phyloP scores from a whole-genome alignment of 2,797 vertebrate genomes.

The Cossypha heuglini region DNA sequence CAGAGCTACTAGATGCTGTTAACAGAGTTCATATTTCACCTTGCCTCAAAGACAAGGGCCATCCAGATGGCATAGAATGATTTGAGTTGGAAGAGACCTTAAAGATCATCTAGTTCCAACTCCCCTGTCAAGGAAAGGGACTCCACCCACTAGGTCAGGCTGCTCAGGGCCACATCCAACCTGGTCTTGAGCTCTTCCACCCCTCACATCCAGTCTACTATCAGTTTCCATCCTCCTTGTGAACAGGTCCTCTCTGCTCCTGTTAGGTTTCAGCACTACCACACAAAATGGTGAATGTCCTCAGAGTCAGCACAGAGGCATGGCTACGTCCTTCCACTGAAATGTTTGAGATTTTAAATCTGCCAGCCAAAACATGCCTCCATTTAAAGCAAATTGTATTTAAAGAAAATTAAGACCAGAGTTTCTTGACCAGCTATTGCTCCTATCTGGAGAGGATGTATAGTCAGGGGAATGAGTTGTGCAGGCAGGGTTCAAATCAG shows the following conservation, averaged over 20 bases:
- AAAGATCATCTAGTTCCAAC: background rate
- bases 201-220: rapidly evolving
- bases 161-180: background rate
- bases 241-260: background rate
- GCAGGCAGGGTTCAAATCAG: background rate
- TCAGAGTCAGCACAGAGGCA: rapidly evolving
- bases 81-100: background rate
- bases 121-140: background rate
- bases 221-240: background rate
- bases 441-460: background rate
- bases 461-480: too few species aligned
- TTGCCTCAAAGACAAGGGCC: background rate
- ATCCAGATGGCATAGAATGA: background rate
- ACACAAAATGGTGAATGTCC: background rate
- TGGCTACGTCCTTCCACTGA: rapidly evolving
- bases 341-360: background rate
- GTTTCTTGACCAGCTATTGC: background rate
- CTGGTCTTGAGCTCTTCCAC: background rate
- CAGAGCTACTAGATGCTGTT: background rate
- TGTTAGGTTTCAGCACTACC: rapidly evolving
- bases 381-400: background rate
- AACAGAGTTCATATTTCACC: background rate
- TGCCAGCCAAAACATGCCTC: background rate
- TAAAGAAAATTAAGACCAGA: background rate
- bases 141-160: background rate